Base-by-base conservation (phyloP, 2,113 vertebrate genomes). In the Pygathrix nemaeus region DNA sequence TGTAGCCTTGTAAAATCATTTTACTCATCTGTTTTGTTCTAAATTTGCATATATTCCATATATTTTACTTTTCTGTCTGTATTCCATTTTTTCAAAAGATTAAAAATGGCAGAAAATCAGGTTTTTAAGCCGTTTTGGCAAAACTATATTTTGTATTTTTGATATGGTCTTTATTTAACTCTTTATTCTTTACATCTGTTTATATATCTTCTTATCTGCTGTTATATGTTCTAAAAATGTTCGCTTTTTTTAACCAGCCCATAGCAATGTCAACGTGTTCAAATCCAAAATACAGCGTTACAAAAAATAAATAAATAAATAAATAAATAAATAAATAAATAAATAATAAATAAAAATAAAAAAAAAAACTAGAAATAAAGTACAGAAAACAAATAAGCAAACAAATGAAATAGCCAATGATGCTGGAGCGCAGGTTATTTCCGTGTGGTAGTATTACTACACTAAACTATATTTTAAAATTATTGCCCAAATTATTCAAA, bases 21-120 rank as follows among this genome's bases (percentile, higher is more conserved):
- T 82, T 20, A 73, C 17, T 93, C 30, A 79, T 95, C 32, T 91
- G 16, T 87, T 96, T 88, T 83, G 45, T 90, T 88, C 35, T 93
- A 21, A 93, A 95, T 94, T 81, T 92, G 30, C 66, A 92, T 93
- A 21, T 4, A 64, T 76, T 2, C 5, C 11, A 79, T 90, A 45
- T 79, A 98, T 83, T 84, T 90, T 30, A 32, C 59, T 75, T 95
- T 82, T 73, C 6, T 80, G 83, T 92, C 90, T 8, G 14, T 50
- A 61, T 61, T 73, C 12, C 50, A 82, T 11, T 40, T 35, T 30
- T 83, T 50, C 59, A 38, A 91, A 88, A 96, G 64, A 73, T 87
- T 88, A 82, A 20, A 43, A 94, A 43, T 45, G 25, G 0, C 10
- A 93, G 40, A 70, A 89, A 80, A 79, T 50, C 11, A 72, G 11